phyloP scores from a whole-genome alignment of 1,140 invertebrate genomes.

The Ceratina calcarata region DNA sequence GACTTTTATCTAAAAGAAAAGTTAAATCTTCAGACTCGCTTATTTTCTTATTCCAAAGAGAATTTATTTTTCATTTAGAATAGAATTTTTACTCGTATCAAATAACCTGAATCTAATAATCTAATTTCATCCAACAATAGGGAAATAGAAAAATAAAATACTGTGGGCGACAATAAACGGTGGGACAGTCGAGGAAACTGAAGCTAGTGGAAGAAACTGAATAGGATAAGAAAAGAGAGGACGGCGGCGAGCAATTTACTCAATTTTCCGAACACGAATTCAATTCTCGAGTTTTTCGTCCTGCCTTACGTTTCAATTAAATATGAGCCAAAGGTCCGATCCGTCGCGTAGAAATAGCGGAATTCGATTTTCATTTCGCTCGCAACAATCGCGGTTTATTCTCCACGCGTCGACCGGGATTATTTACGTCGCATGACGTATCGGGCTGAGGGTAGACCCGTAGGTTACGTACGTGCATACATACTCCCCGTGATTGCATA shows the following conservation, averaged over 20 bases:
- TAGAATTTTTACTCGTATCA: no score
- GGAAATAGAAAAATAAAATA: background rate
- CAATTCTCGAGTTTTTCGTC: conserved; percentile 18
- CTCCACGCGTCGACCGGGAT: conserved; percentile 24
- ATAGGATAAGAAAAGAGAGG: background rate
- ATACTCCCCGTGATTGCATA: conserved; percentile 11
- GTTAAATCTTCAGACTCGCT: no score
- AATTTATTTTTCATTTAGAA: no score
- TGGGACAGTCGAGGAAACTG: background rate
- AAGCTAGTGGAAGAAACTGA: background rate
- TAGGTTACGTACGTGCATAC: background rate
- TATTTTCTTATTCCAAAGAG: no score
- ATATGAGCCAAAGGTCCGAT: background rate
- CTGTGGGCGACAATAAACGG: no score
- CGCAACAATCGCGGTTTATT: background rate
- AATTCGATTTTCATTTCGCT: conserved; percentile 45
- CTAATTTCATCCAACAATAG: no score
- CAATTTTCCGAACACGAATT: conserved; percentile 27
- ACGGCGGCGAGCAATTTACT: background rate
- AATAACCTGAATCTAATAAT: no score
- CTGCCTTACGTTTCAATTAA: conserved; percentile 28
- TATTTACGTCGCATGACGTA: conserved; percentile 60
- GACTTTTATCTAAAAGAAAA: no score
- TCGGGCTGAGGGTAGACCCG: background rate
- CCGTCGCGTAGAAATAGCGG: background rate